Base-by-base conservation (phyloP, 2,888 invertebrate genomes). In the Pyralis farinalis region DNA sequence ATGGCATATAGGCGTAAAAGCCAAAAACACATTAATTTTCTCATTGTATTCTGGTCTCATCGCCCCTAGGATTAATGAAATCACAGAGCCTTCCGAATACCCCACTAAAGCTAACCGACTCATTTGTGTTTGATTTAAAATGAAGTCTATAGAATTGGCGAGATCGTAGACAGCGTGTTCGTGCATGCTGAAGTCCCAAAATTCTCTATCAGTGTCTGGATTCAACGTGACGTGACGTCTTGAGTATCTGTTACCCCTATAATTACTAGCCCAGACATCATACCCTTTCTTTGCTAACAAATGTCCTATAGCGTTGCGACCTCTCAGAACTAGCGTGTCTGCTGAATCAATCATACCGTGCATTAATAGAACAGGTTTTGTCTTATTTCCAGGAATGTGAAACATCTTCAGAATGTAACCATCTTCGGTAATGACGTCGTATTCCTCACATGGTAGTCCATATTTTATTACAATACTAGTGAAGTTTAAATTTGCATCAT, bases 101-200 rank as follows among this genome's bases (percentile, higher is more conserved):
- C 93, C 94, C 10, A 92, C 68, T 57, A 92, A 92, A 45, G 88
- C 89, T 0, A 95, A 43, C 28, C 89, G 71, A 1, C 76, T 47
- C 21, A 85, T 75, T 0, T 85, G 79, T 0, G 93, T 92, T 7
- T 47, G 31, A 0, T 47, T 25, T 2, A 68, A 27, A 3, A 69
- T 47, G 27, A 40, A 56, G 35, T 73, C 67, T 7, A 71, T 90
- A 69, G 90, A 91, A 0, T 93, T 90, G 1, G 94, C 92, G 1
- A 94, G 47, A 63, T 96, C 95, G 55, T 90, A 88, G 10, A 70
- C 51, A 0, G 92, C 94, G 66, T 92, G 91, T 61, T 95, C 92
- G 59, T 94, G 92, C 81, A 88, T 91, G 42, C 91, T 91, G 56
- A 82, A 90, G 12, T 77, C 39, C 90, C 90, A 91, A 49, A 69